These are phyloP conservation scores for Uloborus diversus DNA, from an alignment of 1,140 invertebrate species.

Conservation along the genomic window DNA sequence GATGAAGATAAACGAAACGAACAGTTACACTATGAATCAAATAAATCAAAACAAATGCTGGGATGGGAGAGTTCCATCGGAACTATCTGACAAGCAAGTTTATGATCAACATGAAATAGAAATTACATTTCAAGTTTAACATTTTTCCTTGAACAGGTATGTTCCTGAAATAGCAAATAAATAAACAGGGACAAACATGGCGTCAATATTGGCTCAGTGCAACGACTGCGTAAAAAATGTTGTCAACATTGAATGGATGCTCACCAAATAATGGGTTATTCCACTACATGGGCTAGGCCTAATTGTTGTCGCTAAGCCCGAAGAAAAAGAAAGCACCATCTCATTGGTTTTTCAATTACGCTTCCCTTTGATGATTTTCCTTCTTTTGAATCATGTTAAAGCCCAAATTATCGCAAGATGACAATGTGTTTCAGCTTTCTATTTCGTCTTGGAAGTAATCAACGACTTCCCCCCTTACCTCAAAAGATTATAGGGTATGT, in stretches of 20 bases:
- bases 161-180: not conserved
- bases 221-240: not conserved
- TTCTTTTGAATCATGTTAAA: not conserved
- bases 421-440: too few species aligned
- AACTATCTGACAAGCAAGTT: too few species aligned
- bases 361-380: not conserved
- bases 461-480: too few species aligned
- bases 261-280: not conserved
- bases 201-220: not conserved
- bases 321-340: not conserved
- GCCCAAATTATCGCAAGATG: too few species aligned
- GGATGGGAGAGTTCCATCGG: too few species aligned
- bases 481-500: not conserved
- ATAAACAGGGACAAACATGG: not conserved
- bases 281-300: not conserved
- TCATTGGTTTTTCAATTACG: not conserved
- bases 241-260: not conserved
- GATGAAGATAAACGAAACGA: too few species aligned
- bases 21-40: too few species aligned
- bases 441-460: too few species aligned
- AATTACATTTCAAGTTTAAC: too few species aligned
- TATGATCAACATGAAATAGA: too few species aligned
- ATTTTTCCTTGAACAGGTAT: not conserved
- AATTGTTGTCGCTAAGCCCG: not conserved
- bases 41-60: too few species aligned